phyloP scores from a whole-genome alignment of 2,888 invertebrate genomes.

The Leptogaster cylindrica region DNA sequence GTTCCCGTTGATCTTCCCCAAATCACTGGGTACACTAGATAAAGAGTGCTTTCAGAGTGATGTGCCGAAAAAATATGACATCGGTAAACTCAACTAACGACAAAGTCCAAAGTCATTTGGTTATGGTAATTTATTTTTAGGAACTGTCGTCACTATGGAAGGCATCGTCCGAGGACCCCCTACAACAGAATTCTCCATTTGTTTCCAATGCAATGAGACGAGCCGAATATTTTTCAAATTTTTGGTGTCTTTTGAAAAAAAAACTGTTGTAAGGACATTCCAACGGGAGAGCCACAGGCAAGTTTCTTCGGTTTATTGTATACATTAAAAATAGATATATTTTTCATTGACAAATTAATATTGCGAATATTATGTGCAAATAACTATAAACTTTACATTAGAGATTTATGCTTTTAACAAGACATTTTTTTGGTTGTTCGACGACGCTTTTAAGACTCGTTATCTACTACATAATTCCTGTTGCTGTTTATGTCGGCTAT shows the following conservation, averaged over 20 bases:
- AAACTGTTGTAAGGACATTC: conserved; percentile 56
- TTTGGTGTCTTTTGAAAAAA: conserved; percentile 56
- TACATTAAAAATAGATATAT: neutral
- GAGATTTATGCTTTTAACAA: too few relatives aligned
- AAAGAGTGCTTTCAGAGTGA: conserved; percentile 60
- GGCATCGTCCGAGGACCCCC: conserved; percentile 59
- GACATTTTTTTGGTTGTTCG: too few relatives aligned
- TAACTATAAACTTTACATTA: conserved; percentile 24
- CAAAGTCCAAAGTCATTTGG: neutral
- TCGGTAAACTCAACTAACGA: conserved; percentile 50
- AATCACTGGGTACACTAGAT: conserved; percentile 55
- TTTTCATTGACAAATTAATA: neutral
- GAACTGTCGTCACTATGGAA: conserved; percentile 60
- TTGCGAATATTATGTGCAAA: neutral
- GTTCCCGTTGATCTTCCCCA: conserved; percentile 59
- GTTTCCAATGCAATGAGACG: conserved; percentile 60
- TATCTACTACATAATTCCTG: too few relatives aligned
- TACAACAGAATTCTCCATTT: conserved; percentile 59
- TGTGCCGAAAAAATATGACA: conserved; percentile 59
- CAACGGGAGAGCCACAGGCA: conserved; percentile 59
- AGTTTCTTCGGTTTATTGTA: neutral
- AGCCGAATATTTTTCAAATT: conserved; percentile 58
- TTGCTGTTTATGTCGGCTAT: too few relatives aligned
- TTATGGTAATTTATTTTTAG: conserved; percentile 45
- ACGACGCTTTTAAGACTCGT: too few relatives aligned